Base-by-base conservation (phyloP, 2,888 invertebrate genomes). In the Clanis bilineata region DNA sequence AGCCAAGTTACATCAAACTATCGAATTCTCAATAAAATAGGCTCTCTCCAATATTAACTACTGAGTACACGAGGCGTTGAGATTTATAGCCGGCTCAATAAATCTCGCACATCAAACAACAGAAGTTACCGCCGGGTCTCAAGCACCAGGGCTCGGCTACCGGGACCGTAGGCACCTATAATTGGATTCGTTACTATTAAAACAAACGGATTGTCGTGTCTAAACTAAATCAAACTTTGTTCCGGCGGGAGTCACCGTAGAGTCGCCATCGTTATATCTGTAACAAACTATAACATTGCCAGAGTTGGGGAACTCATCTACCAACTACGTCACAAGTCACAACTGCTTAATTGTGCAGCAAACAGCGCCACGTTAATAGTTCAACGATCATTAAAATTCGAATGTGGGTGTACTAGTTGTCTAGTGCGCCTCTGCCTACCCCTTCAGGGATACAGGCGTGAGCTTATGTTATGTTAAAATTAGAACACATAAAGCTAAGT, bases 151-250 rank as follows among this genome's bases (percentile, higher is more conserved):
- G 32, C 44, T 36, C 39, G 12, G 39, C 25, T 21, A 10, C 39
- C 9, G 62, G 67, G 67, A 63, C 60, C 64, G 59, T 65, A 71
- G 68, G 59, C 64, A 71, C 67, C 70, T 75, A 76, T 82, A 85
- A 85, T 85, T 85, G 80, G 82, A 80, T 85, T 83, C 76, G 78
- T 81, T 80, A 80, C 77, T 74, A 80, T 80, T 77, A 80, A 78
- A 77, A 79, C 79, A 83, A 83, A 78, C 83, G 79, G 83, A 88
- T 85, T 84, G 83, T 83, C 83, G 79, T 80, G 80, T 86, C 85
- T 84, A 80, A 89, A 89, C 88, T 87, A 84, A 88, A 90, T 89
- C 85, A 88, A 90, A 90, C 82, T 90, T 89, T 84, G 83, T 80
- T 85, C 88, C 89, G 75, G 66, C 72, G 88, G 85, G 88, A 85